A percentile compares a stretch with the other conserved stretches of the same genome.
Conservation (phyloP, 2,113 vertebrate genomes). For the Cephalopholis sonnerati region DNA sequence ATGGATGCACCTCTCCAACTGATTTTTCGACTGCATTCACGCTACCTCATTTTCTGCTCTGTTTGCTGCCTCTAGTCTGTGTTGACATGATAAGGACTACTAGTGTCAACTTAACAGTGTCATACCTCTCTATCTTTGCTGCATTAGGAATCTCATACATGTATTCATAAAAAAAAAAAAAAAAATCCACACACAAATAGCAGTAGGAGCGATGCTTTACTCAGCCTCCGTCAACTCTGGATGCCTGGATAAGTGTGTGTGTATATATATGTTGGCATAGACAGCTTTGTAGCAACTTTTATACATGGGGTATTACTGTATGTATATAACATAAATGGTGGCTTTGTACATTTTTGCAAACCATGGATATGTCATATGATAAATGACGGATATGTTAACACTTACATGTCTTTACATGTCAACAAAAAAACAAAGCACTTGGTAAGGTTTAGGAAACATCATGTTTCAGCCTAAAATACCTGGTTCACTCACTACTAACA, state of each 20-base stretch:
- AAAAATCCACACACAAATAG: background rate
- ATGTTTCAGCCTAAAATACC: no score
- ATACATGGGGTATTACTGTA: background rate
- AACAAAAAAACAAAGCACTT: no score
- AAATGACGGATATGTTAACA: no score
- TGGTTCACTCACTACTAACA: no score
- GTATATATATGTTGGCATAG: background rate
- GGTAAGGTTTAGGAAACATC: no score
- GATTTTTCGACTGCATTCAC: constrained; percentile 53
- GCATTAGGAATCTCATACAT: constrained; percentile 29
- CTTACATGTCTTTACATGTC: no score
- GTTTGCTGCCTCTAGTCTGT: constrained; percentile 64
- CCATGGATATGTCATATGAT: no score
- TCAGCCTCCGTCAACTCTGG: background rate
- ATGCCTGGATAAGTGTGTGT: background rate
- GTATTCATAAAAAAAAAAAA: background rate
- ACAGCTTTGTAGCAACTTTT: background rate
- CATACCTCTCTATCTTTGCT: constrained; percentile 26
- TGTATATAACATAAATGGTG: background rate
- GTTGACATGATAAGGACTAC: constrained; percentile 66
- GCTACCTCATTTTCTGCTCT: constrained; percentile 59
- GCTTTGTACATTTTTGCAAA: no score
- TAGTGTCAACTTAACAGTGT: constrained; percentile 42
- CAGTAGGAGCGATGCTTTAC: background rate
- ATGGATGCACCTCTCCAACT: constrained; percentile 61